phyloP scores from a whole-genome alignment of 2,797 vertebrate genomes.

The Psittacula derbiana region DNA sequence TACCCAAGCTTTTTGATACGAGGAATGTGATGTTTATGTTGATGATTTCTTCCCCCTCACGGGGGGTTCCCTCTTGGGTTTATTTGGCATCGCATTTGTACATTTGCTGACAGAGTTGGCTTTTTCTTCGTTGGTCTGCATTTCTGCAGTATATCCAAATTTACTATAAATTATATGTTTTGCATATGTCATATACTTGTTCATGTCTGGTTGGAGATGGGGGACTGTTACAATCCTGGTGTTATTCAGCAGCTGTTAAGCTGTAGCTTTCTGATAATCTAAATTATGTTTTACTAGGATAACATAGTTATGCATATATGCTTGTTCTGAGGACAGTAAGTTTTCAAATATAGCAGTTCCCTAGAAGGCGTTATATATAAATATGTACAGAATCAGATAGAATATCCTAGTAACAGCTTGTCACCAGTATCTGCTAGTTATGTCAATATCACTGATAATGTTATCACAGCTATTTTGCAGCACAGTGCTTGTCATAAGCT shows the following conservation, averaged over 20 bases:
- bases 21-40: neutral
- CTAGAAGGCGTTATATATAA: neutral
- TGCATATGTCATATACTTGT: neutral
- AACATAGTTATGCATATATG: neutral
- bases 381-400: neutral
- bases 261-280: neutral
- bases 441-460: neutral
- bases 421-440: neutral
- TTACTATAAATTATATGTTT: neutral
- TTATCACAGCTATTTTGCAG: neutral
- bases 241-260: neutral
- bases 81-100: neutral
- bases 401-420: neutral
- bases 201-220: accelerated
- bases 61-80: accelerated
- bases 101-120: neutral
- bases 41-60: neutral
- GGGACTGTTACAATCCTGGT: neutral
- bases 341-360: neutral
- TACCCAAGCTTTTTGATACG: neutral
- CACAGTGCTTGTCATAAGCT: neutral
- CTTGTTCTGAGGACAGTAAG: neutral
- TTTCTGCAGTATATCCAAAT: neutral
- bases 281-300: neutral
- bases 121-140: neutral